Evolutionary conservation across 2,888 invertebrate species (phyloP).

Genomic region (Cephus pygmeus): DNA sequence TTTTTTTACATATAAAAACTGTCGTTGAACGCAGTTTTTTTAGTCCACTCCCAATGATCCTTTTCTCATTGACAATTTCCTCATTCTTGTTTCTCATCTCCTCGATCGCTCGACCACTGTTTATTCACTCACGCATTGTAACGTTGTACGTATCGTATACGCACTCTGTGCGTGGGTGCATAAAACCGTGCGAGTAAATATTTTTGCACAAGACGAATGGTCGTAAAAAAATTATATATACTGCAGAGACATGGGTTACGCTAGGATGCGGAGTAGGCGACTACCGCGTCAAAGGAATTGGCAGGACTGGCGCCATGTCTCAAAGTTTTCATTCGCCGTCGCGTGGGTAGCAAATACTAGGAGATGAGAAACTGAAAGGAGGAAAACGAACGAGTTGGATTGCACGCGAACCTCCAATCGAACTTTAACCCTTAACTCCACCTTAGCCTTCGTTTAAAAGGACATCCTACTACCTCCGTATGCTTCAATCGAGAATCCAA

Average conservation of each 20-base stretch:
- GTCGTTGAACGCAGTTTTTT: neutral
- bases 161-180: neutral
- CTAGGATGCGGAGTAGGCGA: neutral
- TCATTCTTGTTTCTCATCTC: neutral
- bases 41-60: neutral
- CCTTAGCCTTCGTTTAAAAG: neutral
- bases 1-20: neutral
- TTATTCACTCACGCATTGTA: neutral
- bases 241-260: neutral
- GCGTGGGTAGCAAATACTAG: neutral
- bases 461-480: neutral
- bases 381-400: neutral
- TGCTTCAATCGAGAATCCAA: slow-evolving; percentile 11
- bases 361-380: neutral
- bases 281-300: neutral
- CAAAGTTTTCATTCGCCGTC: neutral
- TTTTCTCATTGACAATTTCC: neutral
- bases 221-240: neutral
- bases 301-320: neutral
- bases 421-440: neutral
- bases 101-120: neutral
- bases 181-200: neutral
- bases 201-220: neutral
- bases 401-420: neutral
- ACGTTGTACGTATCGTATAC: neutral